Conservation (phyloP, 2,113 vertebrate genomes). For the Corythoichthys haematopterus region DNA sequence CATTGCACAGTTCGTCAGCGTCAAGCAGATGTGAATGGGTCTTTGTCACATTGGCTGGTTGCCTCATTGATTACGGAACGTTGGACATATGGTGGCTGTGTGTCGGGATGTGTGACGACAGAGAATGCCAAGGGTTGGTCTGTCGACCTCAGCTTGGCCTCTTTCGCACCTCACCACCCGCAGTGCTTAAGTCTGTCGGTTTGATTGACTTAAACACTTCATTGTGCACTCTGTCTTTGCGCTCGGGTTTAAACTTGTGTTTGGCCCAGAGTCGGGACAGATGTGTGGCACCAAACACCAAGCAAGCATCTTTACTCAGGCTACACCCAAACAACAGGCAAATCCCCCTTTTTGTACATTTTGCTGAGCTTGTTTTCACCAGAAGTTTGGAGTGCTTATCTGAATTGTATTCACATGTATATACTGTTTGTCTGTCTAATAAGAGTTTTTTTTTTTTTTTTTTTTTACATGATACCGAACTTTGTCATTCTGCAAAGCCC, state of each 20-base stretch:
- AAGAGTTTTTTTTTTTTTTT: too few relatives aligned
- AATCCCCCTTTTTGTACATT: constrained; percentile 15
- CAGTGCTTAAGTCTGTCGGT: constrained; percentile 43
- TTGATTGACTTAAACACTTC: constrained; percentile 75
- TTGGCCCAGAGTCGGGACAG: constrained; percentile 31
- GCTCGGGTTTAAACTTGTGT: constrained; percentile 18
- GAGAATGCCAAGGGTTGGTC: constrained; percentile 69
- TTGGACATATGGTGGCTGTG: constrained; percentile 74
- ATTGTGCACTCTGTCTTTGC: constrained; percentile 50
- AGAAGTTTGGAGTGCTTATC: not conserved
- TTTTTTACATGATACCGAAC: too few relatives aligned
- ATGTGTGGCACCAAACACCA: constrained; percentile 40
- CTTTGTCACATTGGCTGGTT: constrained; percentile 68
- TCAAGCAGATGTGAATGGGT: constrained; percentile 60
- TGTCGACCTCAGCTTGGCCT: constrained; percentile 60
- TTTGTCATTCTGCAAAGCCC: not conserved
- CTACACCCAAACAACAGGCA: constrained; percentile 18
- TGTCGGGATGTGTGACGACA: constrained; percentile 50
- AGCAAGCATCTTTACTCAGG: constrained; percentile 12
- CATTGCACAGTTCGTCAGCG: constrained; percentile 63
- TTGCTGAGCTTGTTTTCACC: not conserved
- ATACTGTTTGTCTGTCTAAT: too few relatives aligned
- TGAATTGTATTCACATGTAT: not conserved
- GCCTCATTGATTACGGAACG: constrained; percentile 63
- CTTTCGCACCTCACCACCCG: constrained; percentile 56